phyloP scores from a whole-genome alignment of 2,113 vertebrate genomes.

The Raja brachyura region DNA sequence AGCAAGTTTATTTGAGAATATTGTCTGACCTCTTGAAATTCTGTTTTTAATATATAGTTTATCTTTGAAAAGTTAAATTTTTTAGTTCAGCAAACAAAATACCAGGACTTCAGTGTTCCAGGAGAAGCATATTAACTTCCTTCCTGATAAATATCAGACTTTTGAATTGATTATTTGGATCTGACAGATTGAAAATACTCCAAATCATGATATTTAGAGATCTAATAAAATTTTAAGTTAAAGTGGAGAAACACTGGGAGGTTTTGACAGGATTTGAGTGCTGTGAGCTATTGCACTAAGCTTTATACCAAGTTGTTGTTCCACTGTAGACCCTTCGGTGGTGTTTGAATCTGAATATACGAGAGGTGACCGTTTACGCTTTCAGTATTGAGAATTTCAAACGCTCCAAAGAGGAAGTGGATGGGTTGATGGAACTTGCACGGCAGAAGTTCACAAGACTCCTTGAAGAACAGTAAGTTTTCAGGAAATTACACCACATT shows the following conservation, averaged over 20 bases:
- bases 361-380: constrained; percentile 90
- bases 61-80: background rate
- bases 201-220: background rate
- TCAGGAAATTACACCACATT: background rate
- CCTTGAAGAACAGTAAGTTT: constrained; percentile 81
- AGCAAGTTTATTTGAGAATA: background rate
- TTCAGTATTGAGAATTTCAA: constrained; percentile 99
- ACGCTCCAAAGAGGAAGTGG: constrained; percentile 85
- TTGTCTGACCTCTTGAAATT: background rate
- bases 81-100: background rate
- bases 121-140: background rate
- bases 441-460: constrained; percentile 83
- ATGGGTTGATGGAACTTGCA: constrained; percentile 89
- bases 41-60: background rate
- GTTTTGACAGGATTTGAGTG: background rate
- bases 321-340: constrained; percentile 75
- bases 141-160: background rate
- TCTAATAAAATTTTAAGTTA: background rate
- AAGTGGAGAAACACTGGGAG: background rate
- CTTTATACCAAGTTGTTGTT: background rate
- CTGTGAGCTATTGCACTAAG: background rate
- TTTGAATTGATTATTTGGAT: background rate
- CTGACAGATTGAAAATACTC: background rate
- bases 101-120: background rate
- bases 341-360: constrained; percentile 88